A percentile compares a stretch with the other conserved stretches of the same genome.
Conservation (phyloP, 1,140 invertebrate genomes). For the Papilio xuthus region DNA sequence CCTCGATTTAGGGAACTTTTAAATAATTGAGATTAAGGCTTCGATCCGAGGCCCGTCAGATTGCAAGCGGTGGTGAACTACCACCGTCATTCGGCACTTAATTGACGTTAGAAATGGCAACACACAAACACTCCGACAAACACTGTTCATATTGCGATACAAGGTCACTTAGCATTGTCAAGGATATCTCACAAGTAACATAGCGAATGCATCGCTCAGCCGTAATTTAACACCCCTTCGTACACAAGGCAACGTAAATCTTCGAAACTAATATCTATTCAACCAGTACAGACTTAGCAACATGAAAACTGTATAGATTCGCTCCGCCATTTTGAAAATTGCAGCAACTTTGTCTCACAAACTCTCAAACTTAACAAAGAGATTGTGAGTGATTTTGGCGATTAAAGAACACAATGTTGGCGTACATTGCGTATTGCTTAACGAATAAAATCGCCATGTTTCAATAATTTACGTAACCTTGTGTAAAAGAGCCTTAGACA, state of each 20-base stretch:
- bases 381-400: too few relatives aligned
- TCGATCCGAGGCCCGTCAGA: constrained; percentile 27
- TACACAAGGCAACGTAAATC: too few relatives aligned
- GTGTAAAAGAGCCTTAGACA: neutral
- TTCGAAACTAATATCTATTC: too few relatives aligned
- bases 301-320: too few relatives aligned
- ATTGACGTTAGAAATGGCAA: constrained; percentile 24
- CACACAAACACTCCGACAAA: constrained; percentile 12
- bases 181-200: neutral
- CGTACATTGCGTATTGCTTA: too few relatives aligned
- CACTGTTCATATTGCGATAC: constrained; percentile 27
- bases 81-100: constrained; percentile 22
- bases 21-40: constrained; percentile 34
- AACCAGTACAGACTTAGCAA: too few relatives aligned
- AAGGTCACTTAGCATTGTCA: constrained; percentile 28
- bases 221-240: neutral
- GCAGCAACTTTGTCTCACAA: too few relatives aligned
- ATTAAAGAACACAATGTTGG: too few relatives aligned
- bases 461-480: too few relatives aligned
- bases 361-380: too few relatives aligned
- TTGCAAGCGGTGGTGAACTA: constrained; percentile 11
- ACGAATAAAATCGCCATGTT: too few relatives aligned
- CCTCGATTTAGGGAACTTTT: constrained; percentile 34
- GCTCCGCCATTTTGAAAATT: too few relatives aligned
- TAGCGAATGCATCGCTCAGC: neutral